Conservation (phyloP, 2,888 invertebrate genomes). For the Baronia brevicornis region DNA sequence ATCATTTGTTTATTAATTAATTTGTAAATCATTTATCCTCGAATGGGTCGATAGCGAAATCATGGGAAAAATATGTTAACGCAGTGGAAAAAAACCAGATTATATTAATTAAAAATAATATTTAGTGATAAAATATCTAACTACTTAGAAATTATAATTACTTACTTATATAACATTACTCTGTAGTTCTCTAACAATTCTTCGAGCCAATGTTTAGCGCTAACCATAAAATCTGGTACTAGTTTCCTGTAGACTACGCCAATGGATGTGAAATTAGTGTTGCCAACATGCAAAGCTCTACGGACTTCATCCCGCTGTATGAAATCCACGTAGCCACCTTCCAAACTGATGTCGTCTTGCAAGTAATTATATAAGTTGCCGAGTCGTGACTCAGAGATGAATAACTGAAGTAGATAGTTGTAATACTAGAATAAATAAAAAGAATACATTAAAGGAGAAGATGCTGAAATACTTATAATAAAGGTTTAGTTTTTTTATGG, state of each 20-base stretch:
- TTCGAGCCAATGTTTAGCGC: slow-evolving; percentile 74
- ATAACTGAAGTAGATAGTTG: slow-evolving; percentile 62
- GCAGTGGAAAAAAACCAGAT: too few relatives aligned
- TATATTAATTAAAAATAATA: too few relatives aligned
- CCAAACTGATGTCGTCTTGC: slow-evolving; percentile 49
- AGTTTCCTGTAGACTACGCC: slow-evolving; percentile 68
- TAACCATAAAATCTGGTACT: slow-evolving; percentile 72
- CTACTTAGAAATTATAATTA: slow-evolving; percentile 12
- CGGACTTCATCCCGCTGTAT: slow-evolving; percentile 60
- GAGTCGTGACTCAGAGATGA: slow-evolving; percentile 55
- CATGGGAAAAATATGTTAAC: too few relatives aligned
- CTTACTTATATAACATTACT: slow-evolving; percentile 78
- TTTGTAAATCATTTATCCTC: too few relatives aligned
- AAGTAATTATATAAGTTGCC: slow-evolving; percentile 69
- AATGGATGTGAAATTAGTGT: slow-evolving; percentile 65
- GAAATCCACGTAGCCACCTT: slow-evolving; percentile 57
- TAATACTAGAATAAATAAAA: slow-evolving; percentile 53
- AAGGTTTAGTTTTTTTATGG: too few relatives aligned
- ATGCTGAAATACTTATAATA: too few relatives aligned
- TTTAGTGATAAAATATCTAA: too few relatives aligned
- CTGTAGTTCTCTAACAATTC: slow-evolving; percentile 70
- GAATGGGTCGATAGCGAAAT: too few relatives aligned
- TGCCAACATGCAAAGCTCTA: slow-evolving; percentile 70
- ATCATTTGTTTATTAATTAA: too few relatives aligned
- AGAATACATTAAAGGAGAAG: neutral